Evolutionary conservation across 2,113 vertebrate species (phyloP), one percentile per base, ranked within the genome.

Genomic region (Formicarius rufipectus): DNA sequence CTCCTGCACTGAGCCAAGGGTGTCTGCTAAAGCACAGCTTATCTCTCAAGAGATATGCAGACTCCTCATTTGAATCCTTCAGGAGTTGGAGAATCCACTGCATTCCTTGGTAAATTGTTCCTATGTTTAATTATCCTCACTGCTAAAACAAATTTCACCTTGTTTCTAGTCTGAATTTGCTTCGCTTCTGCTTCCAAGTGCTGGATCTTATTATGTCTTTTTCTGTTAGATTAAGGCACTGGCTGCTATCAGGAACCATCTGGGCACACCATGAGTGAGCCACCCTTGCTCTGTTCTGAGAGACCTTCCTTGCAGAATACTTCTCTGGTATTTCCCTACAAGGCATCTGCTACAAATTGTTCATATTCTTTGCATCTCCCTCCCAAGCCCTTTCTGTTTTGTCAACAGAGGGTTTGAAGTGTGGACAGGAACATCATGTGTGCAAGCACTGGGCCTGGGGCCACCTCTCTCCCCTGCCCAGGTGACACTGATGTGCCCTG

Each of bases 101-200:
- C 95, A 96, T 93, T 96, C 95, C 85, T 94, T 37, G 90, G 50
- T 92, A 89, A 95, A 93, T 89, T 78, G 86, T 96, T 95, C 90
- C 87, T 86, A 77, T 19, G 33, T 68, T 85, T 96, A 97, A 95
- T 96, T 96, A 95, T 80, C 85, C 60, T 72, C 67, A 33, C 68
- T 53, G 85, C 55, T 90, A 63, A 89, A 96, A 94, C 7, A 96
- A 83, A 39, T 58, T 94, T 64, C 83, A 58, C 90, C 68, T 92
- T 66, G 66, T 89, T 94, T 95, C 90, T 89, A 95, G 90, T 89
- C 76, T 95, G 93, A 95, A 84, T 96, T 81, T 92, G 93, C 88
- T 79, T 94, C 72, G 79, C 85, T 92, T 86, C 80, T 58, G 73
- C 86, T 94, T 96, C 90, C 88, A 95, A 95, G 90, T 33, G 9